Evolutionary conservation across 2,888 invertebrate species (phyloP).

Genomic region (Lobophora halterata): DNA sequence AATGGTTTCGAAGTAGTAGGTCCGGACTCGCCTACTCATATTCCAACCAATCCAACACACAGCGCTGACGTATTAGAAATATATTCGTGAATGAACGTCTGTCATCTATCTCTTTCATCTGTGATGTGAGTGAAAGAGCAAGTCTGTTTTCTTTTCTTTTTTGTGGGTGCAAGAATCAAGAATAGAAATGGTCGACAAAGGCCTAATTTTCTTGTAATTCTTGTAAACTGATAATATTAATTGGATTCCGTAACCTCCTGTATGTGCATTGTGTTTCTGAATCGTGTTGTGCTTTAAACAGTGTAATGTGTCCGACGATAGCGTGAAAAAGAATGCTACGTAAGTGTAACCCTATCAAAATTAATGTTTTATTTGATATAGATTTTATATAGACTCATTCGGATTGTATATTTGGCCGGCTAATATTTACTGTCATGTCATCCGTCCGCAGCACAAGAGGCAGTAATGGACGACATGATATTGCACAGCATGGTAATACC

Average conservation of each 20-base stretch:
- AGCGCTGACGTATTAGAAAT: too few relatives aligned
- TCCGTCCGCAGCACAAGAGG: too few relatives aligned
- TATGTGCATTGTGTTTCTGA: constrained; percentile 46
- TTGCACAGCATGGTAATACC: too few relatives aligned
- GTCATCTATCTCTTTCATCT: constrained; percentile 10
- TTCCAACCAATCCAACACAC: too few relatives aligned
- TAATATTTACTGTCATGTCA: constrained; percentile 54
- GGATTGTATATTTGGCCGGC: constrained; percentile 37
- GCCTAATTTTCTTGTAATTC: constrained; percentile 51
- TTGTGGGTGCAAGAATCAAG: constrained; percentile 52
- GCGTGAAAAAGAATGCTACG: constrained; percentile 73
- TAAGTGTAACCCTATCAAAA: constrained; percentile 68
- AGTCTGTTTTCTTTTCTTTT: constrained; percentile 57
- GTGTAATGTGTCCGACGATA: constrained; percentile 78
- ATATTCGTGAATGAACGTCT: too few relatives aligned
- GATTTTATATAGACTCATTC: constrained; percentile 29
- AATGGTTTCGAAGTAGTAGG: too few relatives aligned
- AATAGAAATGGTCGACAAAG: constrained; percentile 54
- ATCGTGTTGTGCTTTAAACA: constrained; percentile 57
- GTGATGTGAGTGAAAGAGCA: constrained; percentile 49
- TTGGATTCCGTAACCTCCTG: too few relatives aligned
- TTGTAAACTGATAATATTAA: too few relatives aligned
- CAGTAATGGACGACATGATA: too few relatives aligned
- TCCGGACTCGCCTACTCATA: too few relatives aligned
- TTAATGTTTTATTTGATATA: constrained; percentile 25